These are phyloP conservation scores for Liopterus haemorrhoidalis DNA, from an alignment of 2,888 invertebrate genomes.

Conservation along the genomic window DNA sequence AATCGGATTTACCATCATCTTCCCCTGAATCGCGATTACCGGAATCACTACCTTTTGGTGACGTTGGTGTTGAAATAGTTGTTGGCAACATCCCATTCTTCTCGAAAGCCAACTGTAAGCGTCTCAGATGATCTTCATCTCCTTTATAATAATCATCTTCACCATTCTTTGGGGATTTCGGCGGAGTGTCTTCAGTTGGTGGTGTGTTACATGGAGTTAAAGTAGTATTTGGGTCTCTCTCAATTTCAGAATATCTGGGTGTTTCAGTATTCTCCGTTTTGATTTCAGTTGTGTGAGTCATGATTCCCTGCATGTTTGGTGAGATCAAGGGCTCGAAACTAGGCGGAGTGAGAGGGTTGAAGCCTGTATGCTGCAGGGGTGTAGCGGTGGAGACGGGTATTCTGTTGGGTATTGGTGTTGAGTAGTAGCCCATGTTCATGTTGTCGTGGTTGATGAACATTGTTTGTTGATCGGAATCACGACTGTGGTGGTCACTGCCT, in stretches of 20 bases:
- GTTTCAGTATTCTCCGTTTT: conserved; percentile 35
- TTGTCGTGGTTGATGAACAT: conserved; percentile 22
- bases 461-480: conserved; percentile 18
- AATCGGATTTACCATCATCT: conserved; percentile 48
- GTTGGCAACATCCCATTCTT: conserved; percentile 34
- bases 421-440: conserved; percentile 37
- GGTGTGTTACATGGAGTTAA: conserved; percentile 30
- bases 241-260: not conserved
- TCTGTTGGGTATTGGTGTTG: conserved; percentile 19
- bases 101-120: conserved; percentile 42
- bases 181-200: conserved; percentile 16
- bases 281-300: conserved; percentile 43
- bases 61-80: conserved; percentile 26
- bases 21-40: conserved; percentile 40
- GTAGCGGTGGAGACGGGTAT: conserved; percentile 18
- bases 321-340: conserved; percentile 46
- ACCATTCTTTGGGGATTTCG: conserved; percentile 38
- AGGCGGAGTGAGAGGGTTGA: conserved; percentile 58
- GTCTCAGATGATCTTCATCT: conserved; percentile 39
- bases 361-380: conserved; percentile 42
- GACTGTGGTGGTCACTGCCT: conserved; percentile 48
- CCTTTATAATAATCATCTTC: conserved; percentile 45
- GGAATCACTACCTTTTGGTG: conserved; percentile 38
- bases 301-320: conserved; percentile 27
- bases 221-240: conserved; percentile 15